Evolutionary conservation across 2,888 invertebrate species (phyloP).

Genomic region (Leptinotarsa tumamoca): DNA sequence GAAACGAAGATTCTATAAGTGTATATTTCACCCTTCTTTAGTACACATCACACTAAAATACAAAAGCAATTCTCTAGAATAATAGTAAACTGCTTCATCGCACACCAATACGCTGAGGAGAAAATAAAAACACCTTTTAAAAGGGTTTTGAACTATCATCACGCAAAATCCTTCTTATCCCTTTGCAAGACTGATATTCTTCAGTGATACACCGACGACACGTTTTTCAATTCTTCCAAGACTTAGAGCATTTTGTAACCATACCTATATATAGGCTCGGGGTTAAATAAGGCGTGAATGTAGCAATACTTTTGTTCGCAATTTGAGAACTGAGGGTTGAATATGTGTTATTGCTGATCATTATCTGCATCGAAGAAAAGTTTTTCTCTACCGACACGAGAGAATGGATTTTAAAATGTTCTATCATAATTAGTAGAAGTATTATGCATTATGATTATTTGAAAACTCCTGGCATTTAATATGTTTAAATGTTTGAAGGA

Average conservation of each 20-base stretch:
- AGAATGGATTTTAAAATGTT: neutral
- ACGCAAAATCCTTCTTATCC: slow-evolving; percentile 46
- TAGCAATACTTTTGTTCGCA: slow-evolving; percentile 33
- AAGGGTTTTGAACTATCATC: slow-evolving; percentile 50
- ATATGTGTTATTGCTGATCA: slow-evolving; percentile 17
- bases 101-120: slow-evolving; percentile 38
- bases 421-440: no score
- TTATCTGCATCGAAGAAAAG: neutral
- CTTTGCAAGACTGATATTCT: slow-evolving; percentile 47
- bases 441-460: no score
- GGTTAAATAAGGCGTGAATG: slow-evolving; percentile 42
- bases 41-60: slow-evolving; percentile 3
- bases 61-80: slow-evolving; percentile 35
- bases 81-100: slow-evolving; percentile 35
- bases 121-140: slow-evolving; percentile 48
- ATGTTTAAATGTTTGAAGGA: no score
- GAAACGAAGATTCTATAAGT: neutral
- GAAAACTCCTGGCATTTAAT: no score
- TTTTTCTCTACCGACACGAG: neutral
- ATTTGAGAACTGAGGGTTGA: slow-evolving; percentile 23
- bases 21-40: slow-evolving; percentile 25
- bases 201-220: slow-evolving; percentile 41
- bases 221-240: slow-evolving; percentile 40
- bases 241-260: slow-evolving; percentile 43
- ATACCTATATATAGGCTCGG: slow-evolving; percentile 28